phyloP scores from a whole-genome alignment of 2,888 invertebrate species.

The Biston betularia region DNA sequence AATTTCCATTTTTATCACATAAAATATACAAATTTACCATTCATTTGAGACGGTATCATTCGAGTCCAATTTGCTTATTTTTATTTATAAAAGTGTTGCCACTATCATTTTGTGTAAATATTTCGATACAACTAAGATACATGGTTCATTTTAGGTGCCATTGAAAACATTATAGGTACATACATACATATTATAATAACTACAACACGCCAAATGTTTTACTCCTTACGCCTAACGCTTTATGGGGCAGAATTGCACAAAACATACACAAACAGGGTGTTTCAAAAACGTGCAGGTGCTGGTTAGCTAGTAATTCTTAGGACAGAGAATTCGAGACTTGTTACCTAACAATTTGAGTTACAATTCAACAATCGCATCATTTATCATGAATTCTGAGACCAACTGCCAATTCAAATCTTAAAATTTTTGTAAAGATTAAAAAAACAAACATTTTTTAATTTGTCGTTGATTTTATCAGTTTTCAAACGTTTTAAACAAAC shows the following conservation, averaged over 20 bases:
- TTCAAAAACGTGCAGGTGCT: conserved; percentile 35
- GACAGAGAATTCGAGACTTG: conserved; percentile 20
- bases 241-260: conserved; percentile 52
- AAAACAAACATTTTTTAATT: background rate
- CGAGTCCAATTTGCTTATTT: background rate
- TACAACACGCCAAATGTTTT: conserved; percentile 15
- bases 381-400: background rate
- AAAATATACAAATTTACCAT: background rate
- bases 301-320: conserved; percentile 2
- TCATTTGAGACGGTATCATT: conserved; percentile 2
- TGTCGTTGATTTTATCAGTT: background rate
- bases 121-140: background rate
- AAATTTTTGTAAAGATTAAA: no score
- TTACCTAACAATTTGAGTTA: background rate
- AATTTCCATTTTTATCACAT: conserved; percentile 6
- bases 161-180: conserved; percentile 10
- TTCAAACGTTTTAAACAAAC: conserved; percentile 43
- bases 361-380: conserved; percentile 10
- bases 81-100: background rate
- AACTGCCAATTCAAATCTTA: conserved; percentile 38
- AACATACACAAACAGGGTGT: conserved; percentile 29
- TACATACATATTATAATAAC: conserved; percentile 12
- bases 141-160: conserved; percentile 22
- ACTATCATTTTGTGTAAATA: background rate
- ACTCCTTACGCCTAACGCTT: conserved; percentile 26